Conservation (phyloP, 2,797 vertebrate genomes). For the Oreochromis grahami region DNA sequence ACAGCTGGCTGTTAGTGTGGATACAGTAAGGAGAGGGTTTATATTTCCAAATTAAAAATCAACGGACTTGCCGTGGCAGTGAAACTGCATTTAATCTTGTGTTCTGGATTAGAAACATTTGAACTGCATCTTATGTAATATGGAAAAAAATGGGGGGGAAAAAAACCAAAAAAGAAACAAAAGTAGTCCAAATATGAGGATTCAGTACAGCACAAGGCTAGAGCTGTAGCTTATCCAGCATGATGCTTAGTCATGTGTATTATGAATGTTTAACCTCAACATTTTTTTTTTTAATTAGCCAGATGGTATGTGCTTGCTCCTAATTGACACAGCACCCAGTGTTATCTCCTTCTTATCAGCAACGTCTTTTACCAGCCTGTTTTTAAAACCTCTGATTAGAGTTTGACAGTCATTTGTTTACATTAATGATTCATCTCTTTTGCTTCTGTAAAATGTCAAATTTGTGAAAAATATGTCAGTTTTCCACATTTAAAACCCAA, state of each 20-base stretch:
- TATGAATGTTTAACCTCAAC: constrained; percentile 32
- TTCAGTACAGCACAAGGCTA: neutral
- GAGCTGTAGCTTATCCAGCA: neutral
- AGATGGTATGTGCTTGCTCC: constrained; percentile 27
- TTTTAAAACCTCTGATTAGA: neutral
- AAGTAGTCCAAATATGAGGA: neutral
- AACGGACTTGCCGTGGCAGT: constrained; percentile 6
- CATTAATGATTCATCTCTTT: neutral
- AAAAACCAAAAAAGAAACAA: neutral
- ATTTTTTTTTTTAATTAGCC: neutral
- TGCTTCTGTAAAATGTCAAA: neutral
- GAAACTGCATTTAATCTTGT: neutral
- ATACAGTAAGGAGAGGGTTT: neutral
- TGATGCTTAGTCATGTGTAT: constrained; percentile 28
- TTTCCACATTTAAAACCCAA: neutral
- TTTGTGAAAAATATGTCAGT: neutral
- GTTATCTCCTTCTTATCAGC: neutral
- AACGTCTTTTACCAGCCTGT: neutral
- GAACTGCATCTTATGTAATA: constrained; percentile 21
- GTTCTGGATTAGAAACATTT: constrained; percentile 24
- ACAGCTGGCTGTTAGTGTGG: neutral
- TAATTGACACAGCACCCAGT: neutral
- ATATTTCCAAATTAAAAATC: neutral
- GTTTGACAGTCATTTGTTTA: neutral
- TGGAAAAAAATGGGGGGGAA: neutral